These are phyloP conservation scores for Coryphaenoides rupestris DNA, from an alignment of 2,113 vertebrate species.

Conservation along the genomic window DNA sequence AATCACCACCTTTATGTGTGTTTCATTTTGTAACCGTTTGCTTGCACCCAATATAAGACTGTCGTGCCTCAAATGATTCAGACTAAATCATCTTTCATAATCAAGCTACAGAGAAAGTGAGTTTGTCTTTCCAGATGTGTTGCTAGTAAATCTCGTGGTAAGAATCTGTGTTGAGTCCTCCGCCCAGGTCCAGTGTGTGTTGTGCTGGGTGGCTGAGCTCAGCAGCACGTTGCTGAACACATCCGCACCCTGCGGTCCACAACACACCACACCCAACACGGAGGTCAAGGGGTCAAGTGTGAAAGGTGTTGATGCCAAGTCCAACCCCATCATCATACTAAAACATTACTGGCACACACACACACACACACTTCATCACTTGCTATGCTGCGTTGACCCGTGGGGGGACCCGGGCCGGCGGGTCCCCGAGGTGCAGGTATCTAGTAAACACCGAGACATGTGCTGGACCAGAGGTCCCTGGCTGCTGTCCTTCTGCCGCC, in stretches of 20 bases:
- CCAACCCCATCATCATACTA: constrained; percentile 30
- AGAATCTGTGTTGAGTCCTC: no score
- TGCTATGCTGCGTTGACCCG: constrained; percentile 55
- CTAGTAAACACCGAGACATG: constrained; percentile 68
- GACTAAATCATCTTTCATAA: no score
- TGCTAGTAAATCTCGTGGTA: no score
- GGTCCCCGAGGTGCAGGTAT: constrained; percentile 65
- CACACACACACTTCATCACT: constrained; percentile 41
- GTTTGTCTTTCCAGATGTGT: no score
- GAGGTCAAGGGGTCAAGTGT: constrained; percentile 32
- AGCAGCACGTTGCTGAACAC: constrained; percentile 3
- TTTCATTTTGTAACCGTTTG: no score
- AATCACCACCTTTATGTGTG: no score
- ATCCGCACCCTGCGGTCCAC: constrained; percentile 23
- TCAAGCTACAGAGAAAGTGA: no score
- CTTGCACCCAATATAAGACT: no score
- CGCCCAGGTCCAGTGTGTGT: no score
- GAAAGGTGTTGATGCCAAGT: constrained; percentile 47
- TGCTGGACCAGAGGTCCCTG: constrained; percentile 50
- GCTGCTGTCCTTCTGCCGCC: constrained; percentile 46
- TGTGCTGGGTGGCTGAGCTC: constrained; percentile 5
- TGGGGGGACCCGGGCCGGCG: constrained; percentile 55
- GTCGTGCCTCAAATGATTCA: no score
- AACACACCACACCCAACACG: constrained; percentile 27
- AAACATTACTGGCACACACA: constrained; percentile 40